Base-by-base conservation (phyloP, 2,113 vertebrate species). In the Notothenia coriiceps region DNA sequence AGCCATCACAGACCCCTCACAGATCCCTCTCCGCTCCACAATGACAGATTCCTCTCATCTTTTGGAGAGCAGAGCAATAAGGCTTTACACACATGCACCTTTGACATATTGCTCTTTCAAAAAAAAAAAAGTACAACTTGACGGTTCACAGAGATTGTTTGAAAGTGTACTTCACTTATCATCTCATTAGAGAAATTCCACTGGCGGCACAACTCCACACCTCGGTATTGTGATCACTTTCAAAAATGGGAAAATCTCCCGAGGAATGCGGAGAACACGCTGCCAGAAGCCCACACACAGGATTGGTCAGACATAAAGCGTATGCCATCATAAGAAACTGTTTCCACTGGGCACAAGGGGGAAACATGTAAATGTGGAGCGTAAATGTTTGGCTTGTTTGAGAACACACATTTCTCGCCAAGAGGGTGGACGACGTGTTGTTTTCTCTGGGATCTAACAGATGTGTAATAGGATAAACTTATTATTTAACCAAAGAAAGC, bases 201-300 rank as follows among this genome's bases (percentile, higher is more conserved):
- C 77, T 72, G 62, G 8, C 73, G 29, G 70, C 64, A 66, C 63
- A 79, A 69, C 83, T 83, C 86, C 78, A 73, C 82, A 90, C 89
- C 87, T 82, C 85, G 44, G 72, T 74, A 88, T 91, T 91, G 85
- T 91, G 89, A 92, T 88, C 84, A 85, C 79, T 87, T 91, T 90
- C 80, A 88, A 91, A 92, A 91, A 92, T 80, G 90, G 29, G 88
- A 93, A 93, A 91, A 89, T 92, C 88, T 91, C 70, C 71, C 10
- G 44, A 87, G 90, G 92, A 91, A 93, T 90, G 88, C 79, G 25
- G 79, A 14, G 79, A 73, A 33, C 77, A 43, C 4, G 59, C 84
- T 84, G 90, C 86, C 88, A 92, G 49, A 79, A 70, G 91, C 88
- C 87, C 90, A 90, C 91, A 90, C 90, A 64, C 81, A 40, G 92